Base-by-base conservation (phyloP, 1,140 invertebrate genomes). In the Drosophila lacteicornis region DNA sequence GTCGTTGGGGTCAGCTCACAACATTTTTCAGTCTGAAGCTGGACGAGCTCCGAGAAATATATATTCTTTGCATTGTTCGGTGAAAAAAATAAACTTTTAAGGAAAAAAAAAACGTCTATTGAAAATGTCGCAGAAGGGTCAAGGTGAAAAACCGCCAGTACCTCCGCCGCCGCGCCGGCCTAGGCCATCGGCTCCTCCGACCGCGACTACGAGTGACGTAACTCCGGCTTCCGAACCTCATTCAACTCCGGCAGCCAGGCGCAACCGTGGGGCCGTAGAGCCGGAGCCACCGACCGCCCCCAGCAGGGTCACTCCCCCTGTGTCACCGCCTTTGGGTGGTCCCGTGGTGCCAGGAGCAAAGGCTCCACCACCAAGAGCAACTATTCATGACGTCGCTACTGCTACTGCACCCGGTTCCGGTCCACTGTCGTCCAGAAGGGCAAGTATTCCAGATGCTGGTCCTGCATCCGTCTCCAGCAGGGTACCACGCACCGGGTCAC, bases 1-100 rank as follows among this genome's bases (percentile, higher is more conserved):
- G 70, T 76, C 75, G 27, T 45, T 59, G 11, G 33, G 57, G 33
- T 74, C 70, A 73, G 38, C 12, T 59, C 36, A 7, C 27, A 50
- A 36, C 68, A 74, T 59, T 73, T 61, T 60, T 45, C 65, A 63
- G 50, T 79, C 59, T 46, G n/a, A 11, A 25, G 11, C 13, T 58
- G 43, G 11, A 13, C 36, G 45, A 49, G 30, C 42, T 42, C 15
- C 50, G 40, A 17, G 11, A 50, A 71, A 27, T 11, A 36, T 27
- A 43, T 27, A 43, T 30, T 68, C n/a, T 22, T 46, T 36, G 15
- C 25, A 68, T 22, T 70, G 36, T 25, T 3, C 15, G 50, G 27
- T 22, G 2, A 27, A 61, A 55, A 5, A 22, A 12, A 12, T 1
- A 11, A 11, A 57, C n/a, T 9, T 65, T 50, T 30, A 15, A 8